phyloP scores from a whole-genome alignment of 2,888 invertebrate genomes.

The Hypomecis atomaria region DNA sequence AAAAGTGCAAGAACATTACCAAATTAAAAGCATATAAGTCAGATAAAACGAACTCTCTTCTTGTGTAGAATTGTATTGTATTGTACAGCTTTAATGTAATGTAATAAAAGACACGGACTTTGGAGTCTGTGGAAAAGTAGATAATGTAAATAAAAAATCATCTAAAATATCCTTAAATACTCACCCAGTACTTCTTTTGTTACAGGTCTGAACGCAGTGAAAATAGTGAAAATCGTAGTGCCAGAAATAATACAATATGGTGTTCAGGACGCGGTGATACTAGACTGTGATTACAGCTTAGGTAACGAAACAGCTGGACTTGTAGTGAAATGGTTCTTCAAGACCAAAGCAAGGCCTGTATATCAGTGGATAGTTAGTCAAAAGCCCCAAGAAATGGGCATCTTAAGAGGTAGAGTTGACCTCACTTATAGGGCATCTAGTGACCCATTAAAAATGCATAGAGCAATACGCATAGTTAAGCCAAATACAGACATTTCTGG shows the following conservation, averaged over 20 bases:
- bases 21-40: no score
- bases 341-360: constrained; percentile 86
- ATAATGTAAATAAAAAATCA: no score
- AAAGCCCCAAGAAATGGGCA: constrained; percentile 87
- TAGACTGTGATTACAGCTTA: constrained; percentile 90
- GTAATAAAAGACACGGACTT: background rate
- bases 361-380: constrained; percentile 92
- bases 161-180: no score
- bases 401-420: constrained; percentile 84
- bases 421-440: constrained; percentile 87
- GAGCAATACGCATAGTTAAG: constrained; percentile 89
- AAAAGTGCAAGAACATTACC: no score
- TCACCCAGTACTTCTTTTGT: constrained; percentile 55
- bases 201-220: constrained; percentile 84
- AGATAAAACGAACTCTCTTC: no score
- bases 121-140: no score
- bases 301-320: constrained; percentile 87
- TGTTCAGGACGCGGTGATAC: constrained; percentile 85
- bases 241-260: constrained; percentile 86
- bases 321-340: constrained; percentile 91
- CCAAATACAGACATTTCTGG: constrained; percentile 90
- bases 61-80: no score
- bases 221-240: constrained; percentile 86
- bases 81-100: background rate
- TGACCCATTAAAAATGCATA: constrained; percentile 87